phyloP scores from a whole-genome alignment of 2,888 invertebrate genomes.

The Drosophila subsilvestris region DNA sequence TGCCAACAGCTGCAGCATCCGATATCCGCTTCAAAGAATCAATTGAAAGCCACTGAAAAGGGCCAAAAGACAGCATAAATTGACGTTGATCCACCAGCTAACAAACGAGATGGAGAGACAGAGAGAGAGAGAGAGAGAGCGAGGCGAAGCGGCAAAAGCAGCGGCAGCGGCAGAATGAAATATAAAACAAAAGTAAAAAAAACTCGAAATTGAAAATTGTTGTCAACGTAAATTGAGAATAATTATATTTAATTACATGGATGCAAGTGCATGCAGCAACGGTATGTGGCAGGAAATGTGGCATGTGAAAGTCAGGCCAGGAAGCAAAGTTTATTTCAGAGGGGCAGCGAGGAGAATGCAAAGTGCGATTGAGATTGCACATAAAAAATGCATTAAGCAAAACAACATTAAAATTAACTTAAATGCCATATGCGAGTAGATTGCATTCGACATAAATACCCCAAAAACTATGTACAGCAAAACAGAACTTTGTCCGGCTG shows the following conservation, averaged over 20 bases:
- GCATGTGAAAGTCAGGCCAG: slow-evolving; percentile 56
- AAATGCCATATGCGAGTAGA: slow-evolving; percentile 57
- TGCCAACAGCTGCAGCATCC: slow-evolving; percentile 16
- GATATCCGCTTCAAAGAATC: slow-evolving; percentile 17
- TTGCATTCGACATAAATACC: slow-evolving; percentile 66
- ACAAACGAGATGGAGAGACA: neutral
- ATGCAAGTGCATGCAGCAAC: slow-evolving; percentile 43
- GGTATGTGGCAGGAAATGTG: slow-evolving; percentile 48
- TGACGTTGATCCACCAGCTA: slow-evolving; percentile 55
- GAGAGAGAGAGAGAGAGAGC: neutral
- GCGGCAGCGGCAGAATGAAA: slow-evolving; percentile 1
- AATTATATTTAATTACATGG: slow-evolving; percentile 74
- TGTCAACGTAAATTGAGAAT: slow-evolving; percentile 76
- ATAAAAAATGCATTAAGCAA: slow-evolving; percentile 72
- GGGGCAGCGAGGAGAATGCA: too few relatives aligned
- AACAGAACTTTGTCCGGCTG: too few relatives aligned
- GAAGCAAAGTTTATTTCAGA: neutral
- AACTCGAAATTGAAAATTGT: slow-evolving; percentile 71
- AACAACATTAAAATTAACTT: slow-evolving; percentile 75
- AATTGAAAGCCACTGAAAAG: slow-evolving; percentile 17
- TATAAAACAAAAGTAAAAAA: slow-evolving; percentile 60
- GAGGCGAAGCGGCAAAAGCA: slow-evolving; percentile 13
- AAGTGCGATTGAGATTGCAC: slow-evolving; percentile 44
- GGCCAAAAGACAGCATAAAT: slow-evolving; percentile 62
- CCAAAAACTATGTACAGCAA: too few relatives aligned